A percentile compares a stretch with the other conserved stretches of the same genome.
These are phyloP conservation scores for Numida meleagris DNA, from an alignment of 2,113 vertebrate genomes.

Conservation along the genomic window DNA sequence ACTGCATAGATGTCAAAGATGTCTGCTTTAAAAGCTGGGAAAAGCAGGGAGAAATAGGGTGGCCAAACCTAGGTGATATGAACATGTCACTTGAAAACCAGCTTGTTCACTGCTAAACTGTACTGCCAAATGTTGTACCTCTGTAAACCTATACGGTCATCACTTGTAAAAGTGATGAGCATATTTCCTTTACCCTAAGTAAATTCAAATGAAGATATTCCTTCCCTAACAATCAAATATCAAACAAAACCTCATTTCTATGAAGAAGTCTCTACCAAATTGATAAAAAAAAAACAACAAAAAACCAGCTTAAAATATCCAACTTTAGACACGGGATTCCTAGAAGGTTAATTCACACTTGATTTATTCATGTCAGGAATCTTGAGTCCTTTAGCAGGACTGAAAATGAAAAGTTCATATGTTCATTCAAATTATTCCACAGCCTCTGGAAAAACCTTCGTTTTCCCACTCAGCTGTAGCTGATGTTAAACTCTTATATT, in stretches of 20 bases:
- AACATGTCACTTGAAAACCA: not conserved
- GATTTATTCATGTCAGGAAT: not conserved
- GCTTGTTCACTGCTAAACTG: rapidly evolving
- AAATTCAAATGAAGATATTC: not conserved
- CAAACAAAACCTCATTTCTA: not conserved
- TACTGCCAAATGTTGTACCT: not conserved
- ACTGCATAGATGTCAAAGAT: not conserved
- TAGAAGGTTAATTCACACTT: not conserved
- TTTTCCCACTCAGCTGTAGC: not conserved
- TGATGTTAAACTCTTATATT: not conserved
- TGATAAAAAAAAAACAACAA: not conserved
- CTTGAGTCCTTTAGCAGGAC: not conserved
- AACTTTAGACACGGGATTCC: not conserved
- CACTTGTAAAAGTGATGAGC: not conserved
- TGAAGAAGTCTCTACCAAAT: not conserved
- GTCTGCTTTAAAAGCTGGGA: too few species aligned
- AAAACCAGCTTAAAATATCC: rapidly evolving
- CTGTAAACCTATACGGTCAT: too few species aligned
- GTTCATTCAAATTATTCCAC: not conserved
- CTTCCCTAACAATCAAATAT: not conserved
- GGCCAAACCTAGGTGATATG: not conserved
- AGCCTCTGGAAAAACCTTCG: not conserved
- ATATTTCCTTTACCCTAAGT: not conserved
- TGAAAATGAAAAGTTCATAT: not conserved
- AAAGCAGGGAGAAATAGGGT: not conserved